Evolutionary conservation across 2,888 invertebrate species (phyloP).

Genomic region (Hecatera dysodea): DNA sequence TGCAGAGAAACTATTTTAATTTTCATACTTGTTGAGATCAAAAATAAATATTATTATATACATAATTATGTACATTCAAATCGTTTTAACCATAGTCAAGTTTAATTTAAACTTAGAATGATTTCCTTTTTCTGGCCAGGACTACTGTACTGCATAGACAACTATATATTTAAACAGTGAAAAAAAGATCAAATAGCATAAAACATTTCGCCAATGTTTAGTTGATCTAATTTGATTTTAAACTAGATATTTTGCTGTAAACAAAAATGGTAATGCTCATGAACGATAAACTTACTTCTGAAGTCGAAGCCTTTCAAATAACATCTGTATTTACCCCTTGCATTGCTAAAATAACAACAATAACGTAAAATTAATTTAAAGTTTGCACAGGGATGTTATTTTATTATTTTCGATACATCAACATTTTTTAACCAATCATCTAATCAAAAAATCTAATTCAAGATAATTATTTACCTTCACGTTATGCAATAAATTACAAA

Average conservation of each 20-base stretch:
- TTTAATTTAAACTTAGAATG: not conserved
- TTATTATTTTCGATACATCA: no score
- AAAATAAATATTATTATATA: constrained; percentile 2
- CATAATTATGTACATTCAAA: constrained; percentile 7
- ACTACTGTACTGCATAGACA: not conserved
- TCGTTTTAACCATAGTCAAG: not conserved
- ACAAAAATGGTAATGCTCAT: not conserved
- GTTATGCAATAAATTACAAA: no score
- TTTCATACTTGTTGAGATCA: constrained; percentile 42
- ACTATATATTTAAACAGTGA: not conserved
- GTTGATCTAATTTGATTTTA: not conserved
- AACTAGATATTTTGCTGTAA: not conserved
- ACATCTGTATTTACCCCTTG: no score
- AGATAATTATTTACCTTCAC: no score
- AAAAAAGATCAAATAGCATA: not conserved
- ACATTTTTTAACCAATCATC: no score
- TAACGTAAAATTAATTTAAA: not conserved
- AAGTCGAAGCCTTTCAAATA: not conserved
- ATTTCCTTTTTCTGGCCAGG: not conserved
- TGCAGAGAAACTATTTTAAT: not conserved
- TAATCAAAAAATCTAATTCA: no score
- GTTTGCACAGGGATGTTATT: not conserved
- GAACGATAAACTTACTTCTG: not conserved
- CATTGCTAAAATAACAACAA: not conserved
- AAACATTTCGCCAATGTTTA: not conserved